Percentiles rank a stretch among this genome's conserved stretches.
These are phyloP conservation scores for Phaonia tiefii DNA, from an alignment of 2,888 invertebrate genomes.

Conservation along the genomic window DNA sequence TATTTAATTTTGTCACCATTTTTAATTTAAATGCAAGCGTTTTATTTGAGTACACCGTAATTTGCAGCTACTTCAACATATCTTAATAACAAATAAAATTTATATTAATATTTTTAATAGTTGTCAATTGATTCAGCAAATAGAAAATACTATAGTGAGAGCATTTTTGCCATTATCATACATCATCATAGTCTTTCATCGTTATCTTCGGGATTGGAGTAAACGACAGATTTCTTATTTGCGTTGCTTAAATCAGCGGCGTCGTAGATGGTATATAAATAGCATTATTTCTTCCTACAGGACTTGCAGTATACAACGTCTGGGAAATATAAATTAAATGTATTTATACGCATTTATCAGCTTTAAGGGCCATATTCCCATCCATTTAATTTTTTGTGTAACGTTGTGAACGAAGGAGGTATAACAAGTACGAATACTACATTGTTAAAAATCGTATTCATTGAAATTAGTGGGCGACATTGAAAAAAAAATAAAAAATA, in stretches of 20 bases:
- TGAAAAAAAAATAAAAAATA: too few relatives aligned
- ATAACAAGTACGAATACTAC: too few relatives aligned
- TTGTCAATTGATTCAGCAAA: slow-evolving; percentile 9
- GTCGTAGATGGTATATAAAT: not conserved
- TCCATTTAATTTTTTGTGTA: too few relatives aligned
- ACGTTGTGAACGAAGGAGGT: too few relatives aligned
- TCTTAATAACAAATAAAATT: not conserved
- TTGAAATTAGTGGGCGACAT: too few relatives aligned
- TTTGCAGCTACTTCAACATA: too few relatives aligned
- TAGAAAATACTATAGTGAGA: not conserved
- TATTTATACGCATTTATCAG: slow-evolving; percentile 44
- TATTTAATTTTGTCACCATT: too few relatives aligned
- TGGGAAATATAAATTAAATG: slow-evolving; percentile 30
- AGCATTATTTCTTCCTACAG: not conserved
- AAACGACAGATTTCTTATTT: too few relatives aligned
- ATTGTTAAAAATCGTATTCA: too few relatives aligned
- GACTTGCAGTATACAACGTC: slow-evolving; percentile 22
- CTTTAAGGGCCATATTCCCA: slow-evolving; percentile 13
- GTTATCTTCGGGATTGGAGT: too few relatives aligned
- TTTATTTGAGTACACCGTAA: too few relatives aligned
- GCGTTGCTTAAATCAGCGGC: not conserved
- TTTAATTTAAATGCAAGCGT: too few relatives aligned
- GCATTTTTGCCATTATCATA: slow-evolving; percentile 2
- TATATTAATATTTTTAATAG: slow-evolving; percentile 9
- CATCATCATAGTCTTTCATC: not conserved